phyloP scores from a whole-genome alignment of 2,797 vertebrate genomes.

The Coilia nasus region DNA sequence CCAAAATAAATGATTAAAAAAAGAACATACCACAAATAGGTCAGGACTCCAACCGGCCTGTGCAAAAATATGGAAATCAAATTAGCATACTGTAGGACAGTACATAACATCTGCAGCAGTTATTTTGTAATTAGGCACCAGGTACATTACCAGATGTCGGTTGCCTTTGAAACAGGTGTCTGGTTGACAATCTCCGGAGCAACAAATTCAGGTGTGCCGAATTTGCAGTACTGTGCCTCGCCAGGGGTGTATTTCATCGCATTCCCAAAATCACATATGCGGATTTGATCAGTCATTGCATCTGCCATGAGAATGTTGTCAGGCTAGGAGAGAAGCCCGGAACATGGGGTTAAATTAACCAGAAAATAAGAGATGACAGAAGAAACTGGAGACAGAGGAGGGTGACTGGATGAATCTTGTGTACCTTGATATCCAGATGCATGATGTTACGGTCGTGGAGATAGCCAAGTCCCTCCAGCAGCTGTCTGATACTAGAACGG shows the following conservation, averaged over 20 bases:
- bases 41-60: slow-evolving; percentile 91
- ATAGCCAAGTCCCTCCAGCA: slow-evolving; percentile 86
- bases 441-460: slow-evolving; percentile 81
- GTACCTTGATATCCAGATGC: slow-evolving; percentile 82
- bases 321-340: slow-evolving; percentile 73
- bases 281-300: slow-evolving; percentile 83
- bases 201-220: slow-evolving; percentile 95
- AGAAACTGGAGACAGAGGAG: not conserved
- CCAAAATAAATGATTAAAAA: not conserved
- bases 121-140: slow-evolving; percentile 28
- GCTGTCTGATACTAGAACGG: slow-evolving; percentile 85
- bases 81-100: slow-evolving; percentile 11
- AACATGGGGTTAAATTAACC: not conserved
- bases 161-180: slow-evolving; percentile 89
- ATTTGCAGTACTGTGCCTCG: slow-evolving; percentile 93
- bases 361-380: slow-evolving; percentile 19
- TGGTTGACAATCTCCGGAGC: slow-evolving; percentile 96
- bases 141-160: slow-evolving; percentile 88
- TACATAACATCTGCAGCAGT: slow-evolving; percentile 30
- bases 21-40: slow-evolving; percentile 89
- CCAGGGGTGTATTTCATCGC: slow-evolving; percentile 81
- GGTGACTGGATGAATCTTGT: not conserved
- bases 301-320: slow-evolving; percentile 95
- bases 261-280: slow-evolving; percentile 95
- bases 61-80: slow-evolving; percentile 48